phyloP scores from a whole-genome alignment of 2,888 invertebrate species.

The Sminthurinus aureus region DNA sequence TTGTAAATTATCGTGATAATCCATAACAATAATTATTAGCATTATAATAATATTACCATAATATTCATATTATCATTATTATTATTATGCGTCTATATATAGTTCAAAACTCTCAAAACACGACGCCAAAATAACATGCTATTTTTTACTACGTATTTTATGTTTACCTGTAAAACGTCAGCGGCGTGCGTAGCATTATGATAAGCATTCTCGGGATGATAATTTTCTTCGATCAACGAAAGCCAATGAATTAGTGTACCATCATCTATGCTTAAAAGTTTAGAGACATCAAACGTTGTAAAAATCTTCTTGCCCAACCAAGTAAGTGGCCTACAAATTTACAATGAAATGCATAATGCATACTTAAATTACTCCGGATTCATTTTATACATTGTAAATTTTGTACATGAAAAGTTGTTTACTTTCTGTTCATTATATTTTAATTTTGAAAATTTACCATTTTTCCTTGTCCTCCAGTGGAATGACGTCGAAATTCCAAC shows the following conservation, averaged over 20 bases:
- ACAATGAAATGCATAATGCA: not conserved
- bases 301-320: slow-evolving; percentile 36
- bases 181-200: slow-evolving; percentile 44
- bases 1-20: not conserved
- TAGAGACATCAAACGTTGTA: slow-evolving; percentile 18
- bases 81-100: not conserved
- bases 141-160: not conserved
- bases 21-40: not conserved
- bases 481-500: slow-evolving; percentile 32
- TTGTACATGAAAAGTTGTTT: not conserved
- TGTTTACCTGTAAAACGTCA: slow-evolving; percentile 39
- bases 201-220: slow-evolving; percentile 37
- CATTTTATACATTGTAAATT: not conserved
- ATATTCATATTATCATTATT: not conserved
- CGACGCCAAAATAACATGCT: no score
- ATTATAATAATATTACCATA: not conserved
- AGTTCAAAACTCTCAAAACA: no score
- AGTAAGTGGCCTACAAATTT: slow-evolving; percentile 33
- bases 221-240: slow-evolving; percentile 34
- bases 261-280: slow-evolving; percentile 19
- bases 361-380: not conserved
- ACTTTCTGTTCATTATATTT: no score
- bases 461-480: slow-evolving; percentile 18
- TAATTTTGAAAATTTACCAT: slow-evolving; percentile 5
- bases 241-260: slow-evolving; percentile 33